Percentiles rank a stretch among this genome's conserved stretches.
phyloP scores from a whole-genome alignment of 2,113 vertebrate species.

The Glareola pratincola region DNA sequence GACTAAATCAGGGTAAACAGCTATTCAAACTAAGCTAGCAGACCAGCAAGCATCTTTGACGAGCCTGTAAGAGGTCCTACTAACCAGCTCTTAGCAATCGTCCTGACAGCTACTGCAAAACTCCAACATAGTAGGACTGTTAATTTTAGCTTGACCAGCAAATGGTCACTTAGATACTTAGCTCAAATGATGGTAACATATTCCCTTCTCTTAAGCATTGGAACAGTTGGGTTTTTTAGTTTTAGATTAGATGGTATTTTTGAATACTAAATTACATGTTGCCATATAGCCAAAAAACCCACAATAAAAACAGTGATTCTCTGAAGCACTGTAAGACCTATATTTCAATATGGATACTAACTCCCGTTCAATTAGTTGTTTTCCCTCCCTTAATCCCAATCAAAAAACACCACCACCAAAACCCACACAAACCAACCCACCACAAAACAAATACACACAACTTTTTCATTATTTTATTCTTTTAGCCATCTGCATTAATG shows the following conservation, averaged over 20 bases:
- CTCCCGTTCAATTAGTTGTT: not conserved
- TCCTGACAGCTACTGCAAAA: not conserved
- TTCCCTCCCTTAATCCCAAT: not conserved
- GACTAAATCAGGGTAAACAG: not conserved
- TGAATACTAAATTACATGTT: not conserved
- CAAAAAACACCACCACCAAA: not conserved
- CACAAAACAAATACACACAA: no score
- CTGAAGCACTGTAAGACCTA: not conserved
- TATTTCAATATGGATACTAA: not conserved
- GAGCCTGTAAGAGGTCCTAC: not conserved
- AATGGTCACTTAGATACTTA: not conserved
- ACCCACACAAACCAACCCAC: no score
- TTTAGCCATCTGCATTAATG: not conserved
- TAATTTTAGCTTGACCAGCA: not conserved
- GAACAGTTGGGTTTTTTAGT: not conserved
- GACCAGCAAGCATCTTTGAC: not conserved
- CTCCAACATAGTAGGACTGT: not conserved
- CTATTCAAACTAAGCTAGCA: not conserved
- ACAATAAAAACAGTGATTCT: not conserved
- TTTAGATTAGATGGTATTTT: not conserved
- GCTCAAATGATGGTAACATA: not conserved
- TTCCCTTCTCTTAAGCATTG: not conserved
- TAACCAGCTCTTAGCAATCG: not conserved
- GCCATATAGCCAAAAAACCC: not conserved
- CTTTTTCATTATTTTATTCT: not conserved